Conservation (phyloP, 2,797 vertebrate genomes). For the Cephalopachus bancanus region DNA sequence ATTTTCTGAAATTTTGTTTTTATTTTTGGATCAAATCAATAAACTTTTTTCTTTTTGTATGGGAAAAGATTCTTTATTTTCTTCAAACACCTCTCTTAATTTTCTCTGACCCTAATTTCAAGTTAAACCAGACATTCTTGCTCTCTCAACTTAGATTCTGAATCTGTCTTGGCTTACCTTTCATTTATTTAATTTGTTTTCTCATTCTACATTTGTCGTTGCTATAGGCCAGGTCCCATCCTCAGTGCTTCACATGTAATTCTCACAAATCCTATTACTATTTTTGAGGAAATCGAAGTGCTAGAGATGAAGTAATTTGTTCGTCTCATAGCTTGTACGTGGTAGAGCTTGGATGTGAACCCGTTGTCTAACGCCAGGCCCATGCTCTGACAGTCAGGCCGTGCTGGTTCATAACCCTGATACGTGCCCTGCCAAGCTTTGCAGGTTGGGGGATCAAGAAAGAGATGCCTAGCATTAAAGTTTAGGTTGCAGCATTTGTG, state of each 20-base stretch:
- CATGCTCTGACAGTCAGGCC: background rate
- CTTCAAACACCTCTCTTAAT: background rate
- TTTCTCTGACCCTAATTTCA: background rate
- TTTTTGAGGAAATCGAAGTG: background rate
- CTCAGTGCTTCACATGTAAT: background rate
- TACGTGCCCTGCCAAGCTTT: background rate
- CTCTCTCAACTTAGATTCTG: background rate
- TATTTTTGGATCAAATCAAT: constrained; percentile 9
- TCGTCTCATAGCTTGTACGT: background rate
- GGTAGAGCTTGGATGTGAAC: background rate
- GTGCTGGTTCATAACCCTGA: fast-evolving
- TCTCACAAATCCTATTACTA: background rate
- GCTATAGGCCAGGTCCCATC: background rate
- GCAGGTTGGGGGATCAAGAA: background rate
- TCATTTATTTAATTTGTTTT: background rate
- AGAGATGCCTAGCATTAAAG: background rate
- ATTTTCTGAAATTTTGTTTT: constrained; percentile 37
- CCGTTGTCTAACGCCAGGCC: background rate
- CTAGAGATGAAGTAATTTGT: background rate
- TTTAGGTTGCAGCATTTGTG: background rate
- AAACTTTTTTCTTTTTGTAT: background rate
- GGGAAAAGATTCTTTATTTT: background rate
- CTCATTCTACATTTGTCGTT: background rate
- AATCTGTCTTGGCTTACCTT: background rate
- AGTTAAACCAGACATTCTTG: background rate